phyloP scores from a whole-genome alignment of 2,888 invertebrate species.

The Dolichopus griseipennis region DNA sequence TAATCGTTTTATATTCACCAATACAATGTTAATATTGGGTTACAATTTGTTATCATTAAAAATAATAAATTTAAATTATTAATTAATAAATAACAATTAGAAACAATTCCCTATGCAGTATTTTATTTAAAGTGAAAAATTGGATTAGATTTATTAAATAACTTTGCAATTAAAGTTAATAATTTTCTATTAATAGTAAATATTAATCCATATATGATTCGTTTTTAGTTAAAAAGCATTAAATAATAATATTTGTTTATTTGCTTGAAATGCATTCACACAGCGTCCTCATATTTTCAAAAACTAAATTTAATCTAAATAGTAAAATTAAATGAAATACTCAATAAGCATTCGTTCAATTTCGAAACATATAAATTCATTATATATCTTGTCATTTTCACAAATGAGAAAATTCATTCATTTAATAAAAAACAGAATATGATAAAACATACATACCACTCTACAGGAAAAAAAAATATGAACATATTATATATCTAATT shows the following conservation, averaged over 20 bases:
- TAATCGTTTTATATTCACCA: neutral
- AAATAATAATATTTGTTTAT: constrained; percentile 16
- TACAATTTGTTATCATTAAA: neutral
- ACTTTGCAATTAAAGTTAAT: neutral
- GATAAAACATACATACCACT: too few relatives aligned
- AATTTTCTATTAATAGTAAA: neutral
- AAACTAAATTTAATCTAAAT: too few relatives aligned
- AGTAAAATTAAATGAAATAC: too few relatives aligned
- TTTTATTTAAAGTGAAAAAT: neutral
- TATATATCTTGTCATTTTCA: too few relatives aligned
- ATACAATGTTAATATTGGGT: neutral
- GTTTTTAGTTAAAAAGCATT: constrained; percentile 20
- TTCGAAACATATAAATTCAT: too few relatives aligned
- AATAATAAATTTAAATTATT: neutral
- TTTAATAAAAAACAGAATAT: too few relatives aligned
- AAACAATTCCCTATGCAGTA: neutral
- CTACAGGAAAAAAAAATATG: too few relatives aligned
- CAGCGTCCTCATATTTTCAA: too few relatives aligned
- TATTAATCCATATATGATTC: neutral
- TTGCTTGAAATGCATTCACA: too few relatives aligned
- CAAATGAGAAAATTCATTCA: too few relatives aligned
- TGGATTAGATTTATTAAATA: neutral
- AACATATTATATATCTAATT: too few relatives aligned
- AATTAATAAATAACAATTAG: neutral
- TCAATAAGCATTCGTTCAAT: too few relatives aligned